These are phyloP conservation scores for Catocala sponsa DNA, from an alignment of 2,888 invertebrate species.

Conservation along the genomic window DNA sequence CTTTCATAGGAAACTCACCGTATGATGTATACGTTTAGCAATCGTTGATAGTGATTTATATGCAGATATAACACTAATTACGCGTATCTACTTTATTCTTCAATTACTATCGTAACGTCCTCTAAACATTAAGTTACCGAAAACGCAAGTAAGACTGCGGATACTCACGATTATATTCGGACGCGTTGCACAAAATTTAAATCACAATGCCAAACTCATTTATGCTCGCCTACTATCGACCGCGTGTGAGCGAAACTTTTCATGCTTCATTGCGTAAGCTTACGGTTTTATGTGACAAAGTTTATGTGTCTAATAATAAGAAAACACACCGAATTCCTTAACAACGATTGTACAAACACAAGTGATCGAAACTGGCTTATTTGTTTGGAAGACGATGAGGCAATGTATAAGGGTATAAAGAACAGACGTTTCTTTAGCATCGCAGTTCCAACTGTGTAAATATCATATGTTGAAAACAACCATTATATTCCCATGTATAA, in stretches of 20 bases:
- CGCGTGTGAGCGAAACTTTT: conserved; percentile 30
- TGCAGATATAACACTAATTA: conserved; percentile 59
- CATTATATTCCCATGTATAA: conserved; percentile 32
- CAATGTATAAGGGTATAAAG: conserved; percentile 17
- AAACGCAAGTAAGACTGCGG: conserved; percentile 24
- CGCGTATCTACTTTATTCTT: conserved; percentile 47
- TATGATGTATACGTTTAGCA: conserved; percentile 47
- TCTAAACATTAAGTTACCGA: conserved; percentile 27
- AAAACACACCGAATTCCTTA: conserved; percentile 9
- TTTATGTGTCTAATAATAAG: conserved; percentile 2
- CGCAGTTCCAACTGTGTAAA: conserved; percentile 57
- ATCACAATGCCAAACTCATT: conserved; percentile 32
- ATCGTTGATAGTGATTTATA: conserved; percentile 63
- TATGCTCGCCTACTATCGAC: conserved; percentile 23
- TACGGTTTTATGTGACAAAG: conserved; percentile 34
- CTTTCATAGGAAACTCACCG: conserved; percentile 55
- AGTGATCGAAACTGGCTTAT: conserved; percentile 43
- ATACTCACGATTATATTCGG: conserved; percentile 35
- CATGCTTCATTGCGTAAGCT: conserved; percentile 27
- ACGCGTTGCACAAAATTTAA: conserved; percentile 40
- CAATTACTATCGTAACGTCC: conserved; percentile 38
- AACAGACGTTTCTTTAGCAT: conserved; percentile 15
- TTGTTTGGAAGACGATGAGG: conserved; percentile 46
- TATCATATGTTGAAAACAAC: conserved; percentile 28
- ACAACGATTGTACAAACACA: conserved; percentile 49